Evolutionary conservation across 2,797 vertebrate genomes (phyloP).

Genomic region (Aplochiton taeniatus): DNA sequence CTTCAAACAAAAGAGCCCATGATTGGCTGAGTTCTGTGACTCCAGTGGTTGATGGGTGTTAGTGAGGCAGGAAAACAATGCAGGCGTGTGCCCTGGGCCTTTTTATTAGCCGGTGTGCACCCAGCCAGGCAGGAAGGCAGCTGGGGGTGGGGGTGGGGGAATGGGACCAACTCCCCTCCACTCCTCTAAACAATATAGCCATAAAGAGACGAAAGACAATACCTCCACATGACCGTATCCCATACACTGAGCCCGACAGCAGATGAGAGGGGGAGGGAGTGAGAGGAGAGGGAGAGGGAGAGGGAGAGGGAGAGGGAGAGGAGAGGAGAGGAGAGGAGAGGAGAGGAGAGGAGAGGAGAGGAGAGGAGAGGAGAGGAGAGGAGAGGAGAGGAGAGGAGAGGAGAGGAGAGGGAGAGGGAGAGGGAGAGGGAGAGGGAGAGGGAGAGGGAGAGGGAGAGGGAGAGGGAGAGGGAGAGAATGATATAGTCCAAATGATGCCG

Average conservation of each 20-base stretch:
- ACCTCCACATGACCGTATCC: conserved; percentile 38
- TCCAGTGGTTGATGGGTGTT: conserved; percentile 32
- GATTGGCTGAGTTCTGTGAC: conserved; percentile 46
- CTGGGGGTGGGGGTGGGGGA: conserved; percentile 38
- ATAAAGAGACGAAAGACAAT: conserved; percentile 59
- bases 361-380: conserved; percentile 27
- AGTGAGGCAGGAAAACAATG: conserved; percentile 17
- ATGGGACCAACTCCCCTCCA: conserved; percentile 11
- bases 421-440: too few species aligned
- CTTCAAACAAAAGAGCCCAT: conserved; percentile 23
- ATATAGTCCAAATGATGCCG: conserved; percentile 2
- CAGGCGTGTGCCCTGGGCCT: conserved; percentile 5
- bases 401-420: conserved; percentile 22
- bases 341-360: conserved; percentile 6
- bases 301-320: conserved; percentile 1
- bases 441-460: conserved; percentile 8
- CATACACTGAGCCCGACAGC: conserved; percentile 16
- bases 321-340: conserved; percentile 7
- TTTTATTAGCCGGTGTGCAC: conserved; percentile 18
- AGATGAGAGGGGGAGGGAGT: conserved; percentile 33
- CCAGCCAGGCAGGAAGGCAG: conserved; percentile 34
- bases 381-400: conserved; percentile 33
- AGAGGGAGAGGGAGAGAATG: conserved; percentile 12
- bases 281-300: conserved; percentile 14
- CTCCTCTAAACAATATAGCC: conserved; percentile 52